Base-by-base conservation (phyloP, 1,140 invertebrate genomes). In the Maconellicoccus hirsutus region DNA sequence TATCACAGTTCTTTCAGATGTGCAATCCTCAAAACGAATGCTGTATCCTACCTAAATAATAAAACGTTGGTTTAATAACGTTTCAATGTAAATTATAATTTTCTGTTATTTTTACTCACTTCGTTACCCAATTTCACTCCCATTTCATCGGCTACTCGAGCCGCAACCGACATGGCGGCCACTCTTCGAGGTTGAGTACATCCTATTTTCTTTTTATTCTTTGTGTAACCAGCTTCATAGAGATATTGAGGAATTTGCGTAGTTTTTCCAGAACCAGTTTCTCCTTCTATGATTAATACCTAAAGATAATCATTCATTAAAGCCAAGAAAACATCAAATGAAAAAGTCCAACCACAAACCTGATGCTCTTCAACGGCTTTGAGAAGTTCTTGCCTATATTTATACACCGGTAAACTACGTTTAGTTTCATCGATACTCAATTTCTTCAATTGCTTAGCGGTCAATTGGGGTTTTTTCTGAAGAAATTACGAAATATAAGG, bases 241-340 rank as follows among this genome's bases (percentile, higher is more conserved):
- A 99, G 82, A 82, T 98, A 99, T 79, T 99, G 97, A 8, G 97
- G 95, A 74, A 99, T 93, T 82, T 99, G 97, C 4, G 97, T 99
- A 0, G 97, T 99, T 85, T 98, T 98, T 4, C 97, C 96, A 19
- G 92, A 95, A 0, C 96, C 96, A 19, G 96, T 98, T 84, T 98
- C 96, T 66, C 98, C 98, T 82, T 98, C 96, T 74, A 99, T 93
- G 75, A 99, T 98, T 0, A 98, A 80, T 74, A 94, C 83, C 81
- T 85, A 59, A 66, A 6, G 2, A 66, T 22, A 25, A 23, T 23
- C 21, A 66, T 6, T 6, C 14, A 19, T 6, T 6, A 61, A 61
- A 61, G 4, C 19, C 14, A 61, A 61, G 19, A 38, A 38, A 38
- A 38, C 14, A 38, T 14, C 6, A 38, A 7, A 38, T 21, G 19